Percentiles rank a stretch among this genome's conserved stretches.
Conservation (phyloP, 1,140 invertebrate species). For the Cephus cinctus region DNA sequence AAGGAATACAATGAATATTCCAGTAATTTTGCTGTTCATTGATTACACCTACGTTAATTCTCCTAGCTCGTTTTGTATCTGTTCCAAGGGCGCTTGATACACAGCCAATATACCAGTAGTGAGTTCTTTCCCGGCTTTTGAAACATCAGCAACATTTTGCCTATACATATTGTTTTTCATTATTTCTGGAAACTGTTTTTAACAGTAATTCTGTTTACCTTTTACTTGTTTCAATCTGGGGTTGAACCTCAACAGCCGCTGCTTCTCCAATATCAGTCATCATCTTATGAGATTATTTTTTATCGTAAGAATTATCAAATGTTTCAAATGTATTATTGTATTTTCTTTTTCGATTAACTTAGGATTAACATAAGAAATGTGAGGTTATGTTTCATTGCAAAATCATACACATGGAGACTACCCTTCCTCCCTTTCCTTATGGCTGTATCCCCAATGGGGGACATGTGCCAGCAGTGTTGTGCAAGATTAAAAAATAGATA, state of each 20-base stretch:
- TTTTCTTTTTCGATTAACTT: too few species aligned
- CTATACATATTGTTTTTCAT: constrained; percentile 22
- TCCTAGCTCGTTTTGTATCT: constrained; percentile 41
- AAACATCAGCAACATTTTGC: constrained; percentile 26
- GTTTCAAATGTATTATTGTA: too few species aligned
- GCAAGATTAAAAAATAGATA: too few species aligned
- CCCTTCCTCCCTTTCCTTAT: too few species aligned
- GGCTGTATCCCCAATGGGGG: too few species aligned
- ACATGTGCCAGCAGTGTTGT: too few species aligned
- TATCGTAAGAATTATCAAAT: too few species aligned
- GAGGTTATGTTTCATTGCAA: too few species aligned
- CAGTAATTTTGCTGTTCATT: constrained; percentile 4
- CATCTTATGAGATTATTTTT: constrained; percentile 26
- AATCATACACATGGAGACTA: too few species aligned
- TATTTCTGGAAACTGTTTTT: background rate
- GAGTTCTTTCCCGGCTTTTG: constrained; percentile 37
- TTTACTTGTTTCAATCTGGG: constrained; percentile 19
- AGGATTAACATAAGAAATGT: too few species aligned
- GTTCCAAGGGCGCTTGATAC: constrained; percentile 41
- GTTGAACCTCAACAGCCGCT: constrained; percentile 28
- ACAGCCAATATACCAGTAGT: constrained; percentile 39
- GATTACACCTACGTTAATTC: constrained; percentile 44
- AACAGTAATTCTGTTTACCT: constrained; percentile 29
- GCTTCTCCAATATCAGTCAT: constrained; percentile 43
- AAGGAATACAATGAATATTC: constrained; percentile 4